phyloP scores from a whole-genome alignment of 1,140 invertebrate genomes.

The Platorchestia sp. region DNA sequence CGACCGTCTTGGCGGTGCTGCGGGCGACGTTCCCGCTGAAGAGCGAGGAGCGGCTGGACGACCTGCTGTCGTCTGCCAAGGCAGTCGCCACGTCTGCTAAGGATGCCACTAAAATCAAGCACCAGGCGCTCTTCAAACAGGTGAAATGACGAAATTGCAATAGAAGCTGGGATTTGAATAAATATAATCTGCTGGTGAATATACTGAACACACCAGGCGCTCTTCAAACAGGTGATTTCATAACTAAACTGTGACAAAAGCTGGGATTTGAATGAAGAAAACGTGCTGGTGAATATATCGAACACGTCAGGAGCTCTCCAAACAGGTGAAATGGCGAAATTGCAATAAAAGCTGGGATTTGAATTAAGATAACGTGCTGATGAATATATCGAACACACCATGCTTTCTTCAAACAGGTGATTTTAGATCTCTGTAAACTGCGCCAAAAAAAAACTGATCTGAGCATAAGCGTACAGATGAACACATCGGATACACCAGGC shows the following conservation, averaged over 20 bases:
- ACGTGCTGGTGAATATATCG: no score
- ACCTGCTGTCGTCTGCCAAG: neutral
- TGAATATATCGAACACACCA: no score
- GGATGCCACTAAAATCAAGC: slow-evolving; percentile 18
- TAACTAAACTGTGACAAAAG: no score
- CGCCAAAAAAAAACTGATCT: no score
- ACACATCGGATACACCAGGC: neutral
- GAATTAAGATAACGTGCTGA: neutral
- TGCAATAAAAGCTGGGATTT: neutral
- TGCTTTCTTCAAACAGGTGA: no score
- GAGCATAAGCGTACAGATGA: no score
- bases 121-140: neutral
- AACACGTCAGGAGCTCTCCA: neutral
- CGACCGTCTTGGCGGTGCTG: neutral
- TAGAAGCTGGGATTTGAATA: neutral
- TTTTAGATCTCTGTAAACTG: no score
- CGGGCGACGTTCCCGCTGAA: neutral
- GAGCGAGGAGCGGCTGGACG: neutral
- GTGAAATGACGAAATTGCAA: neutral
- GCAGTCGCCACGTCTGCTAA: neutral
- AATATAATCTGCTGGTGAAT: neutral
- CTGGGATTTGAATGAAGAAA: no score
- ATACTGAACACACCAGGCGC: no score
- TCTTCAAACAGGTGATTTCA: no score
- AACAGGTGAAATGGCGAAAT: neutral